Percentiles rank a stretch among this genome's conserved stretches.
Conservation (phyloP, 2,888 invertebrate species). For the Celastrina argiolus region DNA sequence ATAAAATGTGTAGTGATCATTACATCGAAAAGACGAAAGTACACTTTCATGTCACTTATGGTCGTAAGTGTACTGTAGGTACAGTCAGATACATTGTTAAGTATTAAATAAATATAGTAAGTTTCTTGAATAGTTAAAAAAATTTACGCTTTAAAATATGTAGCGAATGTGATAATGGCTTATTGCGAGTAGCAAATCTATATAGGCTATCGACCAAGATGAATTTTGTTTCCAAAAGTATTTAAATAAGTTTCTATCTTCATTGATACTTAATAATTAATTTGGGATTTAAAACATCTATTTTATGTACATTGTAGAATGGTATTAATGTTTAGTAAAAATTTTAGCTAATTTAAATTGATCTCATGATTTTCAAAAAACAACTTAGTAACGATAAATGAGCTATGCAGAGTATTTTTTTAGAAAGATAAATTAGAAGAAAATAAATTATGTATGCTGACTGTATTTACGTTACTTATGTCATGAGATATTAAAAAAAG, state of each 20-base stretch:
- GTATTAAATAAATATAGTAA: background rate
- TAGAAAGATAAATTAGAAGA: background rate
- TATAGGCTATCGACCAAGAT: background rate
- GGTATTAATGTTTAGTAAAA: background rate
- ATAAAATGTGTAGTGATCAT: too few relatives aligned
- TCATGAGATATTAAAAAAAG: background rate
- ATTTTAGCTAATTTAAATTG: background rate
- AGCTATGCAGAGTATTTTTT: background rate
- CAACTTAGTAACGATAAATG: background rate
- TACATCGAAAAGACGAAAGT: too few relatives aligned
- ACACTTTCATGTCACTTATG: too few relatives aligned
- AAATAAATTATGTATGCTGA: background rate
- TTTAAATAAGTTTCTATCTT: background rate
- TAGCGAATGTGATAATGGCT: background rate
- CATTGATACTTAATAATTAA: too few relatives aligned
- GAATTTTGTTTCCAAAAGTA: background rate
- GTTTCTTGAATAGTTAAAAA: background rate
- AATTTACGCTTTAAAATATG: background rate
- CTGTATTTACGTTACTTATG: background rate
- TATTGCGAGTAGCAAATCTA: background rate
- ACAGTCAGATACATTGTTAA: background rate
- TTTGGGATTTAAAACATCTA: too few relatives aligned
- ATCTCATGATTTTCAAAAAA: background rate
- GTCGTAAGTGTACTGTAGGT: background rate
- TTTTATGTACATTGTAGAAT: background rate